phyloP scores from a whole-genome alignment of 2,113 vertebrate genomes.

The Balaeniceps rex region DNA sequence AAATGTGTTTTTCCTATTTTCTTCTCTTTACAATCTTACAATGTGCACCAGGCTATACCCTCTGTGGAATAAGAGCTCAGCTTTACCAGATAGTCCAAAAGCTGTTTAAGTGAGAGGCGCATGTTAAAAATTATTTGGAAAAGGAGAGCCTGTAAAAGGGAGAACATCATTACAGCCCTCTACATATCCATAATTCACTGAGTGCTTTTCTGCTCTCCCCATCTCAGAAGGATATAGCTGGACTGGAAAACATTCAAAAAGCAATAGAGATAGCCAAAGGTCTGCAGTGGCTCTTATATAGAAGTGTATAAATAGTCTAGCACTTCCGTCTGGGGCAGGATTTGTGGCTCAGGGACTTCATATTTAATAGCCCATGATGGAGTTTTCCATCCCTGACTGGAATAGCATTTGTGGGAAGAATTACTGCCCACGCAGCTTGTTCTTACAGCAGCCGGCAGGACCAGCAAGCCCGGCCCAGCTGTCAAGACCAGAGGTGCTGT shows the following conservation, averaged over 20 bases:
- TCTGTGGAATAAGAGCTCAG: neutral
- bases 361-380: neutral
- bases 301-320: neutral
- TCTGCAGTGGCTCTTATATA: neutral
- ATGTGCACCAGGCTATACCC: neutral
- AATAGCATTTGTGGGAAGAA: neutral
- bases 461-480: fast-evolving
- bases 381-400: neutral
- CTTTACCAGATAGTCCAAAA: neutral
- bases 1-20: neutral
- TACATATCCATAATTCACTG: conserved; percentile 6
- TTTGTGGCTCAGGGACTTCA: neutral
- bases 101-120: neutral
- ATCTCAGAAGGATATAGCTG: neutral
- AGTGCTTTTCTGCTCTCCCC: neutral
- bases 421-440: neutral
- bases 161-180: neutral
- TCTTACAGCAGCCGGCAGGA: neutral
- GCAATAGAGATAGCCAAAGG: neutral
- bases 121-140: neutral
- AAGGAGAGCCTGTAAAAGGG: neutral
- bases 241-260: conserved; percentile 17
- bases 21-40: neutral
- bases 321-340: neutral
- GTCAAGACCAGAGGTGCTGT: fast-evolving